Percentiles rank a stretch among this genome's conserved stretches.
These are phyloP conservation scores for Brachymystax lenok DNA, from an alignment of 2,797 vertebrate species.

Conservation along the genomic window DNA sequence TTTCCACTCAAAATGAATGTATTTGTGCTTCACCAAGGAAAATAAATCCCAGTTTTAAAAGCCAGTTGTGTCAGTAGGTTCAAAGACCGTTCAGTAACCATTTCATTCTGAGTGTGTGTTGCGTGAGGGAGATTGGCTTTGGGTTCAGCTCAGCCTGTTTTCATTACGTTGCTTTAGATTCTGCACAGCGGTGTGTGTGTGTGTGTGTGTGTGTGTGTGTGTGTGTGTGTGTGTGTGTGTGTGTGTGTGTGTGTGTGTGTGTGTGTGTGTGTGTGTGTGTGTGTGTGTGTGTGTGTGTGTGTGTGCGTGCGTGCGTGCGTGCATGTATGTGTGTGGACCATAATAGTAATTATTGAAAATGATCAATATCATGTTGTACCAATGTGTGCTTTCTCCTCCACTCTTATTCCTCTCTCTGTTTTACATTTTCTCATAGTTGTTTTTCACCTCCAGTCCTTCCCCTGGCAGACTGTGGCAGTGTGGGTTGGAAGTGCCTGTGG, in stretches of 20 bases:
- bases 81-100: slow-evolving; percentile 32
- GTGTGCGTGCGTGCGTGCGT: background rate
- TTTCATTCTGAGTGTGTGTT: slow-evolving; percentile 28
- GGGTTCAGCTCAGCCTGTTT: slow-evolving; percentile 28
- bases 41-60: slow-evolving; percentile 46
- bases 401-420: slow-evolving; percentile 37
- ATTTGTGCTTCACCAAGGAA: slow-evolving; percentile 37
- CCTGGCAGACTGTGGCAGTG: slow-evolving; percentile 30
- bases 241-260: background rate
- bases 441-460: slow-evolving; percentile 29
- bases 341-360: background rate
- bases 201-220: background rate
- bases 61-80: slow-evolving; percentile 53
- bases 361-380: background rate
- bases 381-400: background rate
- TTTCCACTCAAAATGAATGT: slow-evolving; percentile 45
- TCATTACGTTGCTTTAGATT: slow-evolving; percentile 27
- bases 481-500: slow-evolving; percentile 73
- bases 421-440: slow-evolving; percentile 13
- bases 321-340: background rate
- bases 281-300: background rate
- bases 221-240: background rate
- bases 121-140: background rate
- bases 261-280: background rate
- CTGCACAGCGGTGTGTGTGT: background rate